Conservation (phyloP, 2,888 invertebrate genomes). For the Parochlus steinenii region DNA sequence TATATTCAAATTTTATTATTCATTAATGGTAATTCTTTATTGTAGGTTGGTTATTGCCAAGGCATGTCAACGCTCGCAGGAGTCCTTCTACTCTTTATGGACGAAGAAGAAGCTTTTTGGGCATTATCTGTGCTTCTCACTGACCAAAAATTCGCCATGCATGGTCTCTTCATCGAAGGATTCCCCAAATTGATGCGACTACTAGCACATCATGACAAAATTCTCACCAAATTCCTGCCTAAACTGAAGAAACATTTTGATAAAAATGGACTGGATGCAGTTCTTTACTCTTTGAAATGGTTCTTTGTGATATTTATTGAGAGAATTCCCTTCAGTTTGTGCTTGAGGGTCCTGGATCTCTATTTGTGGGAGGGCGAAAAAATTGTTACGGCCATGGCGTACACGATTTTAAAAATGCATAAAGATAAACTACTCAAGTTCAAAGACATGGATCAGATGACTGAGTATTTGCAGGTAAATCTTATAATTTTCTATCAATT, state of each 20-base stretch:
- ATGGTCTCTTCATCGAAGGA: slow-evolving; percentile 92
- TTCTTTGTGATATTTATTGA: slow-evolving; percentile 99
- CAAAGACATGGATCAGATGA: slow-evolving; percentile 65
- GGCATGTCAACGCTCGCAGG: slow-evolving; percentile 99
- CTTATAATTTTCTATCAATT: neutral
- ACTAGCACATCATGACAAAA: slow-evolving; percentile 90
- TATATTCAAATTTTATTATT: slow-evolving; percentile 98
- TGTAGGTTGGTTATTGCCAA: slow-evolving; percentile 91
- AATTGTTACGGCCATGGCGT: slow-evolving; percentile 81
- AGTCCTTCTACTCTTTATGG: slow-evolving; percentile 92
- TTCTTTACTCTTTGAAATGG: slow-evolving; percentile 96
- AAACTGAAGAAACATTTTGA: slow-evolving; percentile 92
- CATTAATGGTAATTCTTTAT: slow-evolving; percentile 97
- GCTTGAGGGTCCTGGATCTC: slow-evolving; percentile 87
- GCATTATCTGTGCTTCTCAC: slow-evolving; percentile 81
- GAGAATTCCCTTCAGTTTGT: slow-evolving; percentile 76
- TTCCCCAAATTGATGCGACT: slow-evolving; percentile 94
- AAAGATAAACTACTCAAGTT: slow-evolving; percentile 56
- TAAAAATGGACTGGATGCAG: slow-evolving; percentile 85
- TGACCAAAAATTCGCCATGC: slow-evolving; percentile 88
- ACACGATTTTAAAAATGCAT: slow-evolving; percentile 78
- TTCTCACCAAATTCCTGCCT: slow-evolving; percentile 86
- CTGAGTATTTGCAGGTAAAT: slow-evolving; percentile 54
- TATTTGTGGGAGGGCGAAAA: slow-evolving; percentile 84
- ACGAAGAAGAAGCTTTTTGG: slow-evolving; percentile 98